Conservation (phyloP, 2,888 invertebrate genomes). For the Acanthopleura granulata region DNA sequence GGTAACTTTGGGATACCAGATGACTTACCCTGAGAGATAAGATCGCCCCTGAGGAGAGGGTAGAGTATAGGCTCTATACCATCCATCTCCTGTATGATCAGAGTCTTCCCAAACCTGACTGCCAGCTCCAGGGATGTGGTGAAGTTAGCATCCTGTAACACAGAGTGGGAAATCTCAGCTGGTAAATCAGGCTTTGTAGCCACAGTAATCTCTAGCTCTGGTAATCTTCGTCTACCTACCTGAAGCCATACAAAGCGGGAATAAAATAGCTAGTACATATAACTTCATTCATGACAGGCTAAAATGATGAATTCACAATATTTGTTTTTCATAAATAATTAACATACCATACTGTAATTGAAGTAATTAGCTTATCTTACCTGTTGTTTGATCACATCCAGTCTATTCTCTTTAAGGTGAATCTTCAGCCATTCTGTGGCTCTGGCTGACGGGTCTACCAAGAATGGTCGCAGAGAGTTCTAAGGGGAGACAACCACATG, state of each 20-base stretch:
- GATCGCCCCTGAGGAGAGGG: constrained; percentile 77
- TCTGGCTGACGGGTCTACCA: constrained; percentile 90
- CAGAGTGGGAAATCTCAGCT: not conserved
- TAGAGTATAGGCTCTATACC: constrained; percentile 76
- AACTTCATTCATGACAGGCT: too few species aligned
- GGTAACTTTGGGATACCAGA: too few species aligned
- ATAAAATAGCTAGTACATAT: too few species aligned
- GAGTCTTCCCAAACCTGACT: constrained; percentile 86
- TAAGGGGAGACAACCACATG: constrained; percentile 43
- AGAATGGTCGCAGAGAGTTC: constrained; percentile 78
- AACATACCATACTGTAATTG: too few species aligned
- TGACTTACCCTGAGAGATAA: constrained; percentile 71
- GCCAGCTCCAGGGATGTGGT: constrained; percentile 71
- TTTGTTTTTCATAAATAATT: too few species aligned
- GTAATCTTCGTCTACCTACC: too few species aligned
- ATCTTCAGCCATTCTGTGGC: constrained; percentile 86
- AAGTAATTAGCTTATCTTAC: constrained; percentile 47
- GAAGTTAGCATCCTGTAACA: constrained; percentile 68
- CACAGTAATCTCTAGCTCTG: too few species aligned
- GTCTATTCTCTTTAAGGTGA: constrained; percentile 77
- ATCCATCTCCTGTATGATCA: constrained; percentile 86
- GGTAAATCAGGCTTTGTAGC: not conserved
- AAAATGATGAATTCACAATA: too few species aligned
- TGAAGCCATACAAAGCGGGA: too few species aligned
- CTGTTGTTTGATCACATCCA: constrained; percentile 85